Percentiles rank a stretch among this genome's conserved stretches.
Evolutionary conservation across 2,797 vertebrate genomes (phyloP).

Genomic region (Discoglossus pictus): DNA sequence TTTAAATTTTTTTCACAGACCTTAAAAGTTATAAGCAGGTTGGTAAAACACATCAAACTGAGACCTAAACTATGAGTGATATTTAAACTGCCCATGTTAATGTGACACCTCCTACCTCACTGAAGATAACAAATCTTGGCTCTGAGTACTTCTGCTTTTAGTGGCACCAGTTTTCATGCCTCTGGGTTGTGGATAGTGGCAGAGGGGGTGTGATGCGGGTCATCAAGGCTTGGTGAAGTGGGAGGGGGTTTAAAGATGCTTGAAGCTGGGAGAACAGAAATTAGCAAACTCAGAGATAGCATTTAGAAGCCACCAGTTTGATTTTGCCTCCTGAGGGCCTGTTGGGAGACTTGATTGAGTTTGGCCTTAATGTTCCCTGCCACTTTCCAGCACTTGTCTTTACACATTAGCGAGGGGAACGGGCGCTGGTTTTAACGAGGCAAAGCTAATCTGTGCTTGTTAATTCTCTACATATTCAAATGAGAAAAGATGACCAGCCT

Average conservation of each 20-base stretch:
- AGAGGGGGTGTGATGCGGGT: slow-evolving; percentile 52
- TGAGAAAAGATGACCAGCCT: slow-evolving; percentile 30
- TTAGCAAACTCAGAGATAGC: slow-evolving; percentile 62
- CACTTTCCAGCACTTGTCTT: slow-evolving; percentile 94
- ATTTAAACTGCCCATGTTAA: slow-evolving; percentile 34
- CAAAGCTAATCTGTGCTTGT: slow-evolving; percentile 81
- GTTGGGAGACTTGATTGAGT: slow-evolving; percentile 89
- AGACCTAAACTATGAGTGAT: slow-evolving; percentile 31
- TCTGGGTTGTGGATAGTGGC: slow-evolving; percentile 56
- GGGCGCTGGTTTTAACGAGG: slow-evolving; percentile 66
- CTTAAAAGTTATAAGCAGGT: slow-evolving; percentile 30
- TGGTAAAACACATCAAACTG: slow-evolving; percentile 32
- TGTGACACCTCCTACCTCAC: slow-evolving; percentile 42
- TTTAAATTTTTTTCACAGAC: neutral
- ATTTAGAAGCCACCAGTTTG: slow-evolving; percentile 82
- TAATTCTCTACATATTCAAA: slow-evolving; percentile 51
- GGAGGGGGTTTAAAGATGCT: slow-evolving; percentile 40
- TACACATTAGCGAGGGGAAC: slow-evolving; percentile 86
- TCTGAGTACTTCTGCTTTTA: slow-evolving; percentile 40
- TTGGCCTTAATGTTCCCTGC: slow-evolving; percentile 87
- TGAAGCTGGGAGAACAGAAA: slow-evolving; percentile 37
- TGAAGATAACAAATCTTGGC: slow-evolving; percentile 44
- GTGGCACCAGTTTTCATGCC: slow-evolving; percentile 67
- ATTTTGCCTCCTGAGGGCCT: slow-evolving; percentile 78
- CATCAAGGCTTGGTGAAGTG: slow-evolving; percentile 49